Conservation (phyloP, 2,888 invertebrate species). For the Leptopilina syphax region DNA sequence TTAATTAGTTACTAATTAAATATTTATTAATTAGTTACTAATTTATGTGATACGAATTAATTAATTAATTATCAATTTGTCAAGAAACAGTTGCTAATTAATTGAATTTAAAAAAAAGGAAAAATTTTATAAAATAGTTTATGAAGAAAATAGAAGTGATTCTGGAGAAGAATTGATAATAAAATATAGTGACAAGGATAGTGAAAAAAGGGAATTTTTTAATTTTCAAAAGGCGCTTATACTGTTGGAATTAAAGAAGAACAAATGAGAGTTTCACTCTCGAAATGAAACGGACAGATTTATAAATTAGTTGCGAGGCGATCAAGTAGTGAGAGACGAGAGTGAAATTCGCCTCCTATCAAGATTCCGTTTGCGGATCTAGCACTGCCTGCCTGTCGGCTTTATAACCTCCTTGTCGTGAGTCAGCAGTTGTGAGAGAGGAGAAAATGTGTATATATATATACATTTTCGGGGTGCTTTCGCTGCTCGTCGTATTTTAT, state of each 20-base stretch:
- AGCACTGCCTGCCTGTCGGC: constrained; percentile 6
- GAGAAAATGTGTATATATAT: not conserved
- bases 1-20: no score
- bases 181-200: no score
- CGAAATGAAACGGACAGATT: constrained; percentile 14
- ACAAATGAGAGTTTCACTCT: constrained; percentile 18
- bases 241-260: not conserved
- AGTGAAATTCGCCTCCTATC: constrained; percentile 2
- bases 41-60: no score
- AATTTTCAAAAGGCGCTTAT: not conserved
- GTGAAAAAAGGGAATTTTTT: no score
- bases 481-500: not conserved
- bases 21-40: no score
- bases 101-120: no score
- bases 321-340: constrained; percentile 15
- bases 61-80: no score
- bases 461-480: not conserved
- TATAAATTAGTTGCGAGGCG: constrained; percentile 25
- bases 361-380: constrained; percentile 15
- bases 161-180: no score
- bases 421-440: constrained; percentile 14
- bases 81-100: no score
- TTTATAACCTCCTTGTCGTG: constrained; percentile 31
- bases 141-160: no score
- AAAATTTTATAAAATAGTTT: no score